Conservation (phyloP, 1,140 invertebrate genomes). For the Glossosoma conforme region DNA sequence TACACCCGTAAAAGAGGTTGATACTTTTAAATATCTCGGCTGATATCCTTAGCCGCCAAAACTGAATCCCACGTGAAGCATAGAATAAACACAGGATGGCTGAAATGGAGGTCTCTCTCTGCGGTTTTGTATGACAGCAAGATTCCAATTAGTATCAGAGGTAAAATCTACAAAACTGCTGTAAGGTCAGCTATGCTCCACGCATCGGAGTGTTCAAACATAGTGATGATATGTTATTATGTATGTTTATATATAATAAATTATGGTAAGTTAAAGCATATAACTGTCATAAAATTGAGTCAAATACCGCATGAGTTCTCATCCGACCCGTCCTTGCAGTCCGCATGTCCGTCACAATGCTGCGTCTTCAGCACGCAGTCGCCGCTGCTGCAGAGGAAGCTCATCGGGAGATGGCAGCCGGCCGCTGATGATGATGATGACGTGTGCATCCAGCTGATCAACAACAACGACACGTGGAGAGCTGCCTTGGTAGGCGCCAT, state of each 20-base stretch:
- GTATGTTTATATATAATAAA: conserved; percentile 58
- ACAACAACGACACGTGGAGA: no score
- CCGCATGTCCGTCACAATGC: conserved; percentile 54
- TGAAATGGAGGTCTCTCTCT: no score
- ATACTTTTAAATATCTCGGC: no score
- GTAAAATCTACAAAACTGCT: no score
- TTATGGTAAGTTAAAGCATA: conserved; percentile 17
- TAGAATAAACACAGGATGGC: no score
- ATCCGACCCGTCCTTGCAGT: conserved; percentile 61
- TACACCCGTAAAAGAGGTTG: no score
- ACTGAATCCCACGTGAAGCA: no score
- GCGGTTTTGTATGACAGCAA: background rate
- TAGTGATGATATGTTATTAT: background rate
- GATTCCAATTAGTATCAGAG: background rate
- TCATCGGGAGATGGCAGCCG: conserved; percentile 19
- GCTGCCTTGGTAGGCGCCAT: no score
- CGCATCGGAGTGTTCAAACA: background rate
- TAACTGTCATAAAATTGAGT: conserved; percentile 30
- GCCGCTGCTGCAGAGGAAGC: conserved; percentile 53
- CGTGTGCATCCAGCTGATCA: no score
- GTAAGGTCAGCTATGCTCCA: no score
- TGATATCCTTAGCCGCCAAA: no score
- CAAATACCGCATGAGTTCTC: conserved; percentile 55
- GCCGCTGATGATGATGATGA: no score
- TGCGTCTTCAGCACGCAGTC: conserved; percentile 51